Evolutionary conservation across 2,888 invertebrate genomes (phyloP), one percentile per base, ranked within the genome.

Genomic region (Mycalesis mineus): DNA sequence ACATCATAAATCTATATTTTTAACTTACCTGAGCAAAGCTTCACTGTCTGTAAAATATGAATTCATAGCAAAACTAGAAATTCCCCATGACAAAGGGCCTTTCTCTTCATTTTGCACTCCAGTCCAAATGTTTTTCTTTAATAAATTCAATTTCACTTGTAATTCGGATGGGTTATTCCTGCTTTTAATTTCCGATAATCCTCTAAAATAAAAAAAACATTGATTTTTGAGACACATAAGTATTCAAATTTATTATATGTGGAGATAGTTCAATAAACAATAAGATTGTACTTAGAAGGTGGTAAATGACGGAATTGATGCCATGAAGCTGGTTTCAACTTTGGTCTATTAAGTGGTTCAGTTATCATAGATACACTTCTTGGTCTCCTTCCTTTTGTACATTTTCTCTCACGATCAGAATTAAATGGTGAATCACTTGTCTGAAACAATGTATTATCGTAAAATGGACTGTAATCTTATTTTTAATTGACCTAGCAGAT

Each of bases 91-190:
- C 17, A 95, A 67, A 0, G 94, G 94, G 48, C 84, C 87, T 69
- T 87, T 91, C 22, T 84, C 84, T 64, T 84, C 90, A 67, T 59
- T 81, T 66, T 84, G 84, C 29, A 91, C 78, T 5, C 95, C 95
- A 2, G 93, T 93, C 95, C 95, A 95, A 47, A 95, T 90, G 80
- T 94, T 94, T 75, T 93, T 94, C 72, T 93, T 94, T 29, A 95
- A 74, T 0, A 93, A 91, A 60, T 90, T 90, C 6, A 95, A 77
- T 74, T 94, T 94, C 7, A 94, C 91, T 79, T 94, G 93, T 44
- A 94, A 87, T 70, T 94, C 93, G 48, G 91, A 80, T 31, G 92
- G 82, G 70, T 92, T 74, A 60, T 78, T 81, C 70, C 82, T 79
- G 54, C 65, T 79, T 67, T 82, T 90, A 51, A 81, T 73, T 67